Conservation (phyloP, 2,113 vertebrate species). For the Bufo gargarizans region DNA sequence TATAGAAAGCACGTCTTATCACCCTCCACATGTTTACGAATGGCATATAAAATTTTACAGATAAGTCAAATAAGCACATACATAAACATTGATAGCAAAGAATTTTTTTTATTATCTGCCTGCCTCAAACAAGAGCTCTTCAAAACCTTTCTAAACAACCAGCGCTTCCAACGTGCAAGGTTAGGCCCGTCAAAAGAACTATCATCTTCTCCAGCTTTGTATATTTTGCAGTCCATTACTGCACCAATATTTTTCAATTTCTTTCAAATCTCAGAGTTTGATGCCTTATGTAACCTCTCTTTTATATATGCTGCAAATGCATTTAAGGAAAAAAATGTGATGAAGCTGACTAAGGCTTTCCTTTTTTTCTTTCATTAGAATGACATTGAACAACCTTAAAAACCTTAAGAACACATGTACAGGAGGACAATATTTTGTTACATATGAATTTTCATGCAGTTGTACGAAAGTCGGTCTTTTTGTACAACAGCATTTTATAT, state of each 20-base stretch:
- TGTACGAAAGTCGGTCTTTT: too few species aligned
- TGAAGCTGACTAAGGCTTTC: background rate
- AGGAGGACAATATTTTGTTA: background rate
- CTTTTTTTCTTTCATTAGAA: background rate
- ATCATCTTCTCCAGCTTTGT: slow-evolving; percentile 42
- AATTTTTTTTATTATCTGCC: slow-evolving; percentile 38
- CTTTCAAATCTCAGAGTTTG: slow-evolving; percentile 40
- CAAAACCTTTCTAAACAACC: background rate
- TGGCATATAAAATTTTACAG: slow-evolving; percentile 31
- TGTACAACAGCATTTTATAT: too few species aligned
- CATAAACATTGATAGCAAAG: slow-evolving; percentile 39
- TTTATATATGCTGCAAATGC: slow-evolving; percentile 3
- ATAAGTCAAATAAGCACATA: slow-evolving; percentile 46
- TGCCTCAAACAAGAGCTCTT: slow-evolving; percentile 21
- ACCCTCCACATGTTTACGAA: slow-evolving; percentile 16
- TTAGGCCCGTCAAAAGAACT: slow-evolving; percentile 39
- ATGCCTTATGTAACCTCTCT: slow-evolving; percentile 18
- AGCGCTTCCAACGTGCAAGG: background rate
- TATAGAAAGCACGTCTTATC: slow-evolving; percentile 20
- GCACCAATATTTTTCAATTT: slow-evolving; percentile 45
- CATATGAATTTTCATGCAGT: background rate
- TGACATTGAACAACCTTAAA: background rate
- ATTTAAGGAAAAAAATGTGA: slow-evolving; percentile 30
- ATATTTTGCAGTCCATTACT: slow-evolving; percentile 46
- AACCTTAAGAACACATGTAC: background rate